A percentile compares a stretch with the other conserved stretches of the same genome.
Evolutionary conservation across 2,797 vertebrate species (phyloP).

Genomic region (Galago senegalensis): DNA sequence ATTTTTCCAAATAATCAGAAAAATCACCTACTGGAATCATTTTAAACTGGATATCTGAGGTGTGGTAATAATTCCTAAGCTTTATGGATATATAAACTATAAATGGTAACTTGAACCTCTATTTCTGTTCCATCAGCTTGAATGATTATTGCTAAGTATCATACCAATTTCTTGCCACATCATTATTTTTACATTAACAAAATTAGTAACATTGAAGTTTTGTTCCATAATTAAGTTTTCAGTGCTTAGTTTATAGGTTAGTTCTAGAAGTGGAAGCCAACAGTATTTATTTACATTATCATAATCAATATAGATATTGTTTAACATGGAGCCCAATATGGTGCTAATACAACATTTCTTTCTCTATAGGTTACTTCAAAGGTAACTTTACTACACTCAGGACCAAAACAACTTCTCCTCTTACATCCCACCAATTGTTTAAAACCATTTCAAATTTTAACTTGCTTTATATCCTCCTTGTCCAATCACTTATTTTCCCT

Average conservation of each 20-base stretch:
- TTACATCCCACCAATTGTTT: neutral
- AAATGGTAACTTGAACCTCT: neutral
- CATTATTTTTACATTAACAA: slow-evolving; percentile 26
- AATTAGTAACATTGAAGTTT: slow-evolving; percentile 4
- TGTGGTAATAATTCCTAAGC: slow-evolving; percentile 26
- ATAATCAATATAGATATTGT: neutral
- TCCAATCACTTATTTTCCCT: neutral
- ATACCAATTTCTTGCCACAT: slow-evolving; percentile 27
- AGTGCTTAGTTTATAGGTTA: neutral
- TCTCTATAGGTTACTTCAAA: neutral
- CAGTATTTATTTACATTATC: slow-evolving; percentile 1
- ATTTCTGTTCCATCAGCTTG: slow-evolving; percentile 19
- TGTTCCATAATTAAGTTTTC: slow-evolving; percentile 29
- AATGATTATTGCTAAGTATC: slow-evolving; percentile 8
- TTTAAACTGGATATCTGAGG: slow-evolving; percentile 1
- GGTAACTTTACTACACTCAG: neutral
- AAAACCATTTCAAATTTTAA: slow-evolving; percentile 39
- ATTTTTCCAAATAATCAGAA: neutral
- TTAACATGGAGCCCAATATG: neutral
- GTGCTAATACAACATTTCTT: neutral
- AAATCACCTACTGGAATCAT: neutral
- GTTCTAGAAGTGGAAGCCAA: neutral
- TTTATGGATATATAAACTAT: neutral
- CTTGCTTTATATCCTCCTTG: slow-evolving; percentile 34
- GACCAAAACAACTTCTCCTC: slow-evolving; percentile 23